Evolutionary conservation across 2,797 vertebrate genomes (phyloP), one percentile per base, ranked within the genome.

Genomic region (Oreochromis grahami): DNA sequence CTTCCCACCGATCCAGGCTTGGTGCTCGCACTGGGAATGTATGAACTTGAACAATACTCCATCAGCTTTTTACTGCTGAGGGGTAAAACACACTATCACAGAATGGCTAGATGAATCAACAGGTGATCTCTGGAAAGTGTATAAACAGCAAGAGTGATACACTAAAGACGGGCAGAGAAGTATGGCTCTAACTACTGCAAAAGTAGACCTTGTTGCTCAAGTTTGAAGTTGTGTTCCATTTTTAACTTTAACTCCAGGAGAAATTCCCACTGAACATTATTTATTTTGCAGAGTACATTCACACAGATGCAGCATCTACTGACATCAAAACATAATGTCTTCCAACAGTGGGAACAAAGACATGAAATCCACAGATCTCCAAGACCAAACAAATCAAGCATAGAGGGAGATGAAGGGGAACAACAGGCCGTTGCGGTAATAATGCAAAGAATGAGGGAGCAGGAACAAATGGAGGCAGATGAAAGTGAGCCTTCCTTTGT

Each of bases 401-500:
- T 26, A 88, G 52, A 84, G 81, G 48, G 50, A 91, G 88, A 94
- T 91, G 83, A 94, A 93, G 87, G 85, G 77, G 78, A 89, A 90
- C 86, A 90, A 89, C 76, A 80, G 63, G 63, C 82, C 14, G 3
- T 81, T 77, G 11, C 10, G 5, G 85, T 90, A 93, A 92, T 88
- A 90, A 86, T 78, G 82, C 78, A 84, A 86, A 89, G 86, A 84
- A 78, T 24, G 79, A 68, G 41, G 72, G 41, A 82, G 80, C 21
- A 8, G 79, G 60, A 88, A 74, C 84, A 91, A 94, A 92, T 90
- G 76, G 84, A 91, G 88, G 81, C 26, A 84, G 91, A 95, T 93
- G 88, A 94, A 93, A 94, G 90, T 55, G 53, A 91, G 79, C 60
- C 82, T 84, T 53, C 24, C 45, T 89, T 85, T 89, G 88, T 89